Evolutionary conservation across 2,113 vertebrate species (phyloP).

Genomic region (Equus quagga): DNA sequence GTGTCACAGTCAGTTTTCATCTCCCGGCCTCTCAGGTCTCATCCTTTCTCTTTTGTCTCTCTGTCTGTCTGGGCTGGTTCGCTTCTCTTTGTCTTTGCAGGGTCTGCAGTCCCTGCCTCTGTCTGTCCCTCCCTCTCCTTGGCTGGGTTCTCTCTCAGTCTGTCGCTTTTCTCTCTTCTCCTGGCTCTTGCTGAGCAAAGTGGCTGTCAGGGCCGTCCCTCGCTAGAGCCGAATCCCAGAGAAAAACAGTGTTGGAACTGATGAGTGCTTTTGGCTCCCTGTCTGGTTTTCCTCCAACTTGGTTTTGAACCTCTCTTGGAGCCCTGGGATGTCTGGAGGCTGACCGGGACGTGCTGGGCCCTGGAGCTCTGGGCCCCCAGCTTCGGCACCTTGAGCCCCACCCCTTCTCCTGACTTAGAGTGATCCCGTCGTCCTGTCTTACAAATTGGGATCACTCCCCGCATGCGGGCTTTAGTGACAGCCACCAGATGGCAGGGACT

Average conservation of each 20-base stretch:
- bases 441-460: conserved; percentile 71
- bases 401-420: conserved; percentile 37
- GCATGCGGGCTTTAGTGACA: conserved; percentile 71
- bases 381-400: neutral
- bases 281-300: neutral
- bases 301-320: neutral
- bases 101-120: neutral
- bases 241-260: neutral
- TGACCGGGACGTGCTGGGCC: neutral
- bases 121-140: conserved; percentile 47
- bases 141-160: conserved; percentile 18
- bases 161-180: conserved; percentile 27
- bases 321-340: neutral
- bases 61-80: conserved; percentile 20
- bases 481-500: conserved; percentile 79
- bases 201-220: conserved; percentile 41
- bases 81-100: neutral
- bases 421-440: conserved; percentile 49
- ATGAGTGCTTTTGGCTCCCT: neutral
- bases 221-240: neutral
- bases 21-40: neutral
- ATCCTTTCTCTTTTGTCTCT: neutral
- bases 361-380: neutral
- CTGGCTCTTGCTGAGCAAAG: neutral
- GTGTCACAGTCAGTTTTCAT: neutral